Conservation (phyloP, 1,140 invertebrate genomes). For the Hylyphantes graminicola region DNA sequence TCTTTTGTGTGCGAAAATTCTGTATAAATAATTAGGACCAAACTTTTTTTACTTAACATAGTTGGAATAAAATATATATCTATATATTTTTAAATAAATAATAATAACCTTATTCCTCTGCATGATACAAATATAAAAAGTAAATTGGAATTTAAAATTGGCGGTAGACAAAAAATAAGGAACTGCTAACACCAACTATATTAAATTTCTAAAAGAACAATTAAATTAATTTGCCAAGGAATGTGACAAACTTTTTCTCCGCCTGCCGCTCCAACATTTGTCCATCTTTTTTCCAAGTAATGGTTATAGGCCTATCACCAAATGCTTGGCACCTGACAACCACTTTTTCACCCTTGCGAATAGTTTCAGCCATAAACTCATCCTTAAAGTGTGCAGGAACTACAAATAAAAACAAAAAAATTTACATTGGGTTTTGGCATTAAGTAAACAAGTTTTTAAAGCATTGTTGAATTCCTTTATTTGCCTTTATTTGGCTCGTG, state of each 20-base stretch:
- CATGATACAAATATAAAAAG: too few species aligned
- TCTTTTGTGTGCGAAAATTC: too few species aligned
- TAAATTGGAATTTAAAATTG: too few species aligned
- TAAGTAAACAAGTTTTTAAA: background rate
- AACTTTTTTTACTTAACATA: too few species aligned
- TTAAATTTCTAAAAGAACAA: background rate
- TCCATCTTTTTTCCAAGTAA: conserved; percentile 66
- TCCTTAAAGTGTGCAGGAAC: conserved; percentile 63
- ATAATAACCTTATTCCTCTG: too few species aligned
- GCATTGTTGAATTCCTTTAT: too few species aligned
- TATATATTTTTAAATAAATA: too few species aligned
- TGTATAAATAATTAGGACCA: too few species aligned
- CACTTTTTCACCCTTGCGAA: conserved; percentile 64
- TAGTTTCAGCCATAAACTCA: conserved; percentile 62
- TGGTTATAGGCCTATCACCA: conserved; percentile 69
- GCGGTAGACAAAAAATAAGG: too few species aligned
- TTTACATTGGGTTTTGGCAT: background rate
- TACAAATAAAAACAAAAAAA: conserved; percentile 42
- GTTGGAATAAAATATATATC: too few species aligned
- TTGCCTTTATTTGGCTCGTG: too few species aligned
- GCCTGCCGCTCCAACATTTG: conserved; percentile 58
- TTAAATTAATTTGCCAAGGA: background rate
- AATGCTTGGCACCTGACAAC: conserved; percentile 68
- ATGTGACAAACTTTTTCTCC: conserved; percentile 44
- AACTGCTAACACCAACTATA: too few species aligned